Percentiles rank a stretch among this genome's conserved stretches.
Conservation (phyloP, 2,113 vertebrate species). For the Syngnathus typhle region DNA sequence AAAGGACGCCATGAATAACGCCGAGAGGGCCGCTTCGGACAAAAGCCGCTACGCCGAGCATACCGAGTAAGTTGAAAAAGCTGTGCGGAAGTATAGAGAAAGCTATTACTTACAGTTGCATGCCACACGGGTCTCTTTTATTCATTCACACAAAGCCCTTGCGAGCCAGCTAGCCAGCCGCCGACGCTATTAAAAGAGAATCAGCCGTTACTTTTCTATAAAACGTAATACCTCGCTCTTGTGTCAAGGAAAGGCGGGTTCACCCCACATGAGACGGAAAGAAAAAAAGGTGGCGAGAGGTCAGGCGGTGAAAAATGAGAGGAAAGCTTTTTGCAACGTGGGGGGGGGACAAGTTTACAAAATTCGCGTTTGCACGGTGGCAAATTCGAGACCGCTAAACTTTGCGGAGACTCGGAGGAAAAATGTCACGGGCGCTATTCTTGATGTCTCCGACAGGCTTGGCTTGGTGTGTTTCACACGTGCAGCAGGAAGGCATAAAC, state of each 20-base stretch:
- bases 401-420: constrained; percentile 32
- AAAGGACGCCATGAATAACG: not conserved
- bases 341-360: constrained; percentile 50
- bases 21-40: constrained; percentile 11
- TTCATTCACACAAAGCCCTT: constrained; percentile 16
- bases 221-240: constrained; percentile 43
- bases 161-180: constrained; percentile 4
- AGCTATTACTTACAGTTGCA: constrained; percentile 61
- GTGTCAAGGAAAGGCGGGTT: constrained; percentile 13
- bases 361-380: constrained; percentile 57
- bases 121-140: constrained; percentile 40
- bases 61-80: constrained; percentile 28
- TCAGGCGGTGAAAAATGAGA: constrained; percentile 11
- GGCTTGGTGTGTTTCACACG: constrained; percentile 7
- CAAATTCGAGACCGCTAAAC: constrained; percentile 49
- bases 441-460: not conserved
- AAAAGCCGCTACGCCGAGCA: constrained; percentile 27
- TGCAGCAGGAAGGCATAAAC: not conserved
- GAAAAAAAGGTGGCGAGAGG: not conserved
- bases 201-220: constrained; percentile 27
- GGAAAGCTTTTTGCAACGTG: constrained; percentile 47
- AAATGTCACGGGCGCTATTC: too few relatives aligned
- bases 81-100: constrained; percentile 52
- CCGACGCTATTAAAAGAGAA: constrained; percentile 21
- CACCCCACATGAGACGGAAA: not conserved